A percentile compares a stretch with the other conserved stretches of the same genome.
Evolutionary conservation across 2,113 vertebrate species (phyloP).

Genomic region (Rhynchopsitta pachyrhyncha): DNA sequence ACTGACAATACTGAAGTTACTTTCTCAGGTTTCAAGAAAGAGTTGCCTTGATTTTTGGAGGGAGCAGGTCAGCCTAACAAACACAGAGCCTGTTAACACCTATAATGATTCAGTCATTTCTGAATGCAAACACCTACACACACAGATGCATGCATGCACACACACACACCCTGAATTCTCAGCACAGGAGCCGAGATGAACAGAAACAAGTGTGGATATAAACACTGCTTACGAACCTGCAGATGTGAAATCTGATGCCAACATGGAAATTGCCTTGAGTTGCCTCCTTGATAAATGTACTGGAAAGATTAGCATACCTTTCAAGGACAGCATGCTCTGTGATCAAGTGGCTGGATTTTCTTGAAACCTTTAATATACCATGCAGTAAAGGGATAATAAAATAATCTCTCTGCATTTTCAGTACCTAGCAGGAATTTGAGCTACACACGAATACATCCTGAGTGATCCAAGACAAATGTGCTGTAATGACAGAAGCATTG

Average conservation of each 20-base stretch:
- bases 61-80: background rate
- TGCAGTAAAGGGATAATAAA: slow-evolving; percentile 44
- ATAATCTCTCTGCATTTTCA: slow-evolving; percentile 24
- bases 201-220: background rate
- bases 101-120: background rate
- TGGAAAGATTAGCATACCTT: background rate
- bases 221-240: background rate
- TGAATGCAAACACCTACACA: background rate
- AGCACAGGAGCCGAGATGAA: background rate
- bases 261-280: background rate
- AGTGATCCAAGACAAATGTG: slow-evolving; percentile 34
- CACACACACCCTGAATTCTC: background rate
- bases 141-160: background rate
- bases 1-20: too few relatives aligned
- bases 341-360: slow-evolving; percentile 42
- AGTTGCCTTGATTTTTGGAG: background rate
- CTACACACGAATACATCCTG: background rate
- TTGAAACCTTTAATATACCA: slow-evolving; percentile 19
- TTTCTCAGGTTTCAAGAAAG: background rate
- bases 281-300: background rate
- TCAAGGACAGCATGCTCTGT: slow-evolving; percentile 20
- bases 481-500: background rate
- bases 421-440: background rate
- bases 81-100: background rate
- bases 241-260: background rate